Evolutionary conservation across 2,888 invertebrate species (phyloP).

Genomic region (Plagodis dolabraria): DNA sequence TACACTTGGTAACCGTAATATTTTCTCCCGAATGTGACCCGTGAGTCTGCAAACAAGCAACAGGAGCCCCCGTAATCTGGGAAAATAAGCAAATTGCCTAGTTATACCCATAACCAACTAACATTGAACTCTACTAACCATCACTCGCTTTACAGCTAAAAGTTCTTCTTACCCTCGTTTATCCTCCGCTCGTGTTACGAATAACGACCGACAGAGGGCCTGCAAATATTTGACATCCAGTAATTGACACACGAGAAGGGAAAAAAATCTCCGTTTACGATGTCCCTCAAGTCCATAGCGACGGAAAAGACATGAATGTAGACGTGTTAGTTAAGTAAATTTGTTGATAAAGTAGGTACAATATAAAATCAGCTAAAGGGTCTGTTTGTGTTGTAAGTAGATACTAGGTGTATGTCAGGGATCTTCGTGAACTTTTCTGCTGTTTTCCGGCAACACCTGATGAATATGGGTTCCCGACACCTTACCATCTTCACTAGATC

Average conservation of each 20-base stretch:
- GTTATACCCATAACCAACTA: conserved; percentile 44
- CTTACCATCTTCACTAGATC: too few relatives aligned
- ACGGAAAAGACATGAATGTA: conserved; percentile 10
- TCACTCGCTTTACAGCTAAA: neutral
- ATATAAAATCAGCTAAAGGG: too few relatives aligned
- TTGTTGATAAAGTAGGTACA: too few relatives aligned
- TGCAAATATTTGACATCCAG: conserved; percentile 79
- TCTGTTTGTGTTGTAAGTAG: too few relatives aligned
- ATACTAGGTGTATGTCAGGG: too few relatives aligned
- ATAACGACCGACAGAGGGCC: conserved; percentile 76
- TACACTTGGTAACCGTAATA: conserved; percentile 46
- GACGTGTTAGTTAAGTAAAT: too few relatives aligned
- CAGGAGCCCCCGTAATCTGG: conserved; percentile 63
- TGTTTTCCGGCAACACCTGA: too few relatives aligned
- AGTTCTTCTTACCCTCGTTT: conserved; percentile 38
- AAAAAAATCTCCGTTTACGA: conserved; percentile 52
- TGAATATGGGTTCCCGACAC: too few relatives aligned
- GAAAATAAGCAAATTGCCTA: conserved; percentile 70
- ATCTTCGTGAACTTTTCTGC: too few relatives aligned
- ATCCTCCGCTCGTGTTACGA: conserved; percentile 66
- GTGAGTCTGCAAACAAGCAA: conserved; percentile 79
- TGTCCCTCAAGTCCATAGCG: conserved; percentile 25
- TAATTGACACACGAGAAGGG: conserved; percentile 77
- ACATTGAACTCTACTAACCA: conserved; percentile 36
- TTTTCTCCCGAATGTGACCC: conserved; percentile 65